Base-by-base conservation (phyloP, 2,888 invertebrate species). In the Sphinx pinastri region DNA sequence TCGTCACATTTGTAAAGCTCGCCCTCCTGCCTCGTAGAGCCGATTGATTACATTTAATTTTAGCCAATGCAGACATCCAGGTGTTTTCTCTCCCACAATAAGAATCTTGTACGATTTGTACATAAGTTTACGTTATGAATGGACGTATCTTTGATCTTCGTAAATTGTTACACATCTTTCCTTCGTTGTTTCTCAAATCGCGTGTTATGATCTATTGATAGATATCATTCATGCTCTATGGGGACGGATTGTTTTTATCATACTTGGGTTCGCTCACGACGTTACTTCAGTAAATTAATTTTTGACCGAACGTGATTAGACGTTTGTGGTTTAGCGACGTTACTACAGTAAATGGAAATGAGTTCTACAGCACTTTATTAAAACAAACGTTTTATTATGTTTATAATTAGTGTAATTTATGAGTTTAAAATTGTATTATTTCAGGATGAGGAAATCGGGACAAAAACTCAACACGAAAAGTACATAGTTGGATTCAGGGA, bases 281-380 rank as follows among this genome's bases (percentile, higher is more conserved):
- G 38, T 38, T 38, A 38, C 38, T 38, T 0, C 38, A 8, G 38
- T 3, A 38, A 38, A 25, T 25, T 1, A 25, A 25, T 25, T 76
- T 74, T 79, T 79, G 75, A 75, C 66, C 71, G 73, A 72, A 72
- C 71, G 72, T 77, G 79, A 79, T 80, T 76, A 79, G 80, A 75
- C 70, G 69, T 51, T 38, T 38, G 38, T 38, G 5, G 38, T 38
- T 25, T 25, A 25, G 25, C 2, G 2, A 38, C 8, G 38, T 38
- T 25, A 25, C 25, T 25, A 2, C 25, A 25, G 2, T 25, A 25
- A 25, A 25, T 25, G 2, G 25, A 25, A 25, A 25, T 25, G 25
- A 2, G 1, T 25, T 25, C 2, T 25, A 25, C 25, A 2, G 25
- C 1, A 25, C 25, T 25, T 25, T 25, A 25, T 25, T 25, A 25